phyloP scores from a whole-genome alignment of 2,113 vertebrate species.

The Terrapene triunguis region DNA sequence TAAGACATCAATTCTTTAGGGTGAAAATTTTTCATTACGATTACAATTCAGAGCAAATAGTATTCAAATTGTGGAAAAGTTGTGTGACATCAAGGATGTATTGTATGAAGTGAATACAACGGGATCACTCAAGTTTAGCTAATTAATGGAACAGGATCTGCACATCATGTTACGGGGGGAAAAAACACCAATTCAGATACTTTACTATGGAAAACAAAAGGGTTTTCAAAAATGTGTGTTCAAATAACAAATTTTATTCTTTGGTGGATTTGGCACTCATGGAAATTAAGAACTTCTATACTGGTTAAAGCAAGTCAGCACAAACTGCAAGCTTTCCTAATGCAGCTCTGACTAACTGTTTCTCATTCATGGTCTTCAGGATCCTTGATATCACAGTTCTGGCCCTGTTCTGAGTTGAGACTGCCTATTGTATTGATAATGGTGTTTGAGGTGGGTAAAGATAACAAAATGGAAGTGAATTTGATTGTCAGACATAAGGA shows the following conservation, averaged over 20 bases:
- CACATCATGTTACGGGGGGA: background rate
- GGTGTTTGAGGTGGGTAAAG: background rate
- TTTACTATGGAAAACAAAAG: background rate
- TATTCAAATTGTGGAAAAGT: background rate
- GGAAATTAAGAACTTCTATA: background rate
- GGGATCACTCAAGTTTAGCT: background rate
- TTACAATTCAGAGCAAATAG: background rate
- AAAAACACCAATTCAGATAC: background rate
- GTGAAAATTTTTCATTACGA: background rate
- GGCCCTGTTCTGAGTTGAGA: background rate
- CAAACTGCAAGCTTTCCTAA: background rate
- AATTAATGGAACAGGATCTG: background rate
- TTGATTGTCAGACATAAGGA: background rate
- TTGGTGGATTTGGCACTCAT: background rate
- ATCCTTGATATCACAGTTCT: background rate
- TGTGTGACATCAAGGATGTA: background rate
- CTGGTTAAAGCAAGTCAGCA: background rate
- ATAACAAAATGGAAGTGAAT: background rate
- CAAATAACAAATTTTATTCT: background rate
- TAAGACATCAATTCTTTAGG: background rate
- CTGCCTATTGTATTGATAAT: background rate
- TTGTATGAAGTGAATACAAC: background rate
- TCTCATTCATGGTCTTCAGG: background rate
- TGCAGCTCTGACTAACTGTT: background rate
- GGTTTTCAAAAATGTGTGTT: background rate